Evolutionary conservation across 2,113 vertebrate species (phyloP).

Genomic region (Gobius niger): DNA sequence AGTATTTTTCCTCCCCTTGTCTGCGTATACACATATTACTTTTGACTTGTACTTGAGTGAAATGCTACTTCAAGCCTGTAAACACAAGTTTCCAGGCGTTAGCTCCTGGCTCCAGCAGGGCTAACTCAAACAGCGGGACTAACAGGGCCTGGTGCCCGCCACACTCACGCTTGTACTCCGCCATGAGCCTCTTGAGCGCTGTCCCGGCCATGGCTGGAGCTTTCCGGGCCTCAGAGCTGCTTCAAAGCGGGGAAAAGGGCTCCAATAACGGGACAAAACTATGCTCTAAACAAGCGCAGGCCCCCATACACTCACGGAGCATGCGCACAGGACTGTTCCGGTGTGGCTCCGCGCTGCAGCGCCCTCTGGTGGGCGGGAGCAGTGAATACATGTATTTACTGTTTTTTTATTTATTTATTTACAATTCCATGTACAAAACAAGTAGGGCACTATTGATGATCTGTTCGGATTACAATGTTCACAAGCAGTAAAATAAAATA

Average conservation of each 20-base stretch:
- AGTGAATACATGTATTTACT: no score
- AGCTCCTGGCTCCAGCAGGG: constrained; percentile 1
- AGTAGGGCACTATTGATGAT: no score
- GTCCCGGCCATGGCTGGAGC: constrained; percentile 64
- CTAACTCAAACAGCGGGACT: no score
- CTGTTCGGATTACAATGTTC: no score
- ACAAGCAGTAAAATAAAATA: no score
- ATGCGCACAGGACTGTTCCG: neutral
- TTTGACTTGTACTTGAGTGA: no score
- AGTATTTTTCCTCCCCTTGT: no score
- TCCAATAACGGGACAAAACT: neutral
- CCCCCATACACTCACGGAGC: neutral
- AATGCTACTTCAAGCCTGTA: no score
- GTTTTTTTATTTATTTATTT: no score
- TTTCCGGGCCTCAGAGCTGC: neutral
- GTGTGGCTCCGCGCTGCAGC: neutral
- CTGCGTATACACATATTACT: no score
- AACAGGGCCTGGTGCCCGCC: neutral
- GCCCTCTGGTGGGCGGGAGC: neutral
- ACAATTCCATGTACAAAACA: no score
- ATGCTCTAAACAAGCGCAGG: neutral
- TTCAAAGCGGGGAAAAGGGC: neutral
- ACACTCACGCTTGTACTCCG: constrained; percentile 74
- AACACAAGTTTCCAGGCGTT: no score
- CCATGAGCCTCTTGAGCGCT: constrained; percentile 74